These are phyloP conservation scores for Anorthoa munda DNA, from an alignment of 2,888 invertebrate genomes.

Conservation along the genomic window DNA sequence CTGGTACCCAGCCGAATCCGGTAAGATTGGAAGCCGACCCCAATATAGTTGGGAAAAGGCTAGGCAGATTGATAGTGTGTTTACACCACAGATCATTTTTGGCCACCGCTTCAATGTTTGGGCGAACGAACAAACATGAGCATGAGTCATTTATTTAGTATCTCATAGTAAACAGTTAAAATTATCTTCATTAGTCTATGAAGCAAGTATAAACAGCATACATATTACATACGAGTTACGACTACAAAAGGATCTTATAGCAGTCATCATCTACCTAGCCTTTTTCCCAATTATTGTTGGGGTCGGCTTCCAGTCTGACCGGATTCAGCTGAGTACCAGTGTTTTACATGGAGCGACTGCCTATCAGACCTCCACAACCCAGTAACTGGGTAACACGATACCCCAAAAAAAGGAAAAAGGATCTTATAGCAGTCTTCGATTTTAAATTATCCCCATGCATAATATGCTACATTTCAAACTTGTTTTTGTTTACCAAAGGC, in stretches of 20 bases:
- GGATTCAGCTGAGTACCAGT: no score
- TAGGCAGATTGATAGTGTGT: no score
- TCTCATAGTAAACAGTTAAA: slow-evolving; percentile 3
- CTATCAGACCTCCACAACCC: no score
- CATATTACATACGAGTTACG: neutral
- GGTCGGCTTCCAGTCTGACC: no score
- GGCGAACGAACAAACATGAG: neutral
- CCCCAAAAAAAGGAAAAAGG: no score
- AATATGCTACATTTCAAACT: neutral
- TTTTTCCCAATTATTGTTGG: no score
- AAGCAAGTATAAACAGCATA: neutral
- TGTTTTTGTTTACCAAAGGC: slow-evolving; percentile 40
- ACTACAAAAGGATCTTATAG: neutral
- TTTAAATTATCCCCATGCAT: neutral
- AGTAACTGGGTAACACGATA: no score
- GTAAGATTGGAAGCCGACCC: no score
- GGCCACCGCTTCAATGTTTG: neutral
- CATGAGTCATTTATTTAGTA: slow-evolving; percentile 16
- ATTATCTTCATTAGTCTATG: slow-evolving; percentile 2
- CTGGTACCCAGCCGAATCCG: no score
- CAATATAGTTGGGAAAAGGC: no score
- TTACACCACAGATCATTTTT: neutral
- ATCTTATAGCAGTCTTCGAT: neutral
- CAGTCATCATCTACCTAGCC: no score
- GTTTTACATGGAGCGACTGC: no score